Conservation (phyloP, 1,140 invertebrate species). For the Tetragonula clypearis region DNA sequence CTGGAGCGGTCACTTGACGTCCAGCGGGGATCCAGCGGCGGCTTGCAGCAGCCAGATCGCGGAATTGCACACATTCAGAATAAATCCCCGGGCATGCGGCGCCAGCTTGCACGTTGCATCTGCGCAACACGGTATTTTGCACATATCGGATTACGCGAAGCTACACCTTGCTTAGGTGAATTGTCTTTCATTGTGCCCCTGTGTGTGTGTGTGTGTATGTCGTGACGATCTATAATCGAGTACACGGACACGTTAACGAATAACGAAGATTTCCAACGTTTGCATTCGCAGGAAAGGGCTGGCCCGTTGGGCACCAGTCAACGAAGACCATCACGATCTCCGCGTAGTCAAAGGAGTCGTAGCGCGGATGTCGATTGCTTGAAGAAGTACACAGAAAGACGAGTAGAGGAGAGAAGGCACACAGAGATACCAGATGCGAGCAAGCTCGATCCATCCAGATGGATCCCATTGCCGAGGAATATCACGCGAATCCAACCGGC, state of each 20-base stretch:
- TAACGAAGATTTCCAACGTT: not conserved
- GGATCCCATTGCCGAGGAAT: conserved; percentile 65
- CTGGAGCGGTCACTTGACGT: conserved; percentile 74
- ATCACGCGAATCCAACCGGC: conserved; percentile 24
- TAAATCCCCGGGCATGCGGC: conserved; percentile 81
- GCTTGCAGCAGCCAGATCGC: conserved; percentile 83
- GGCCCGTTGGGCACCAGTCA: conserved; percentile 72
- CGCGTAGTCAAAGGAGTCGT: conserved; percentile 74
- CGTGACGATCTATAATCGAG: not conserved
- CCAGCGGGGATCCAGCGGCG: conserved; percentile 85
- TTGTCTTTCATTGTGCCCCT: not conserved
- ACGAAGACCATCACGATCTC: conserved; percentile 73
- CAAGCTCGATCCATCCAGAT: conserved; percentile 56
- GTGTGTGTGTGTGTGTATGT: not conserved
- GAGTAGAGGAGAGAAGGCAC: conserved; percentile 71
- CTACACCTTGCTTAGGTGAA: conserved; percentile 76
- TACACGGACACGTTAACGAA: too few relatives aligned
- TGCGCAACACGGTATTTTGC: conserved; percentile 79
- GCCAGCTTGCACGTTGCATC: conserved; percentile 81
- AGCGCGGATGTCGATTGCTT: conserved; percentile 75
- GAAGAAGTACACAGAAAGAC: conserved; percentile 73
- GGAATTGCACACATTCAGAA: conserved; percentile 83
- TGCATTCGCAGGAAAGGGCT: conserved; percentile 64
- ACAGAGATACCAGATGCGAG: conserved; percentile 68
- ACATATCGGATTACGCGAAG: conserved; percentile 81